Evolutionary conservation across 2,113 vertebrate genomes (phyloP).

Genomic region (Oxygymnocypris stewartii): DNA sequence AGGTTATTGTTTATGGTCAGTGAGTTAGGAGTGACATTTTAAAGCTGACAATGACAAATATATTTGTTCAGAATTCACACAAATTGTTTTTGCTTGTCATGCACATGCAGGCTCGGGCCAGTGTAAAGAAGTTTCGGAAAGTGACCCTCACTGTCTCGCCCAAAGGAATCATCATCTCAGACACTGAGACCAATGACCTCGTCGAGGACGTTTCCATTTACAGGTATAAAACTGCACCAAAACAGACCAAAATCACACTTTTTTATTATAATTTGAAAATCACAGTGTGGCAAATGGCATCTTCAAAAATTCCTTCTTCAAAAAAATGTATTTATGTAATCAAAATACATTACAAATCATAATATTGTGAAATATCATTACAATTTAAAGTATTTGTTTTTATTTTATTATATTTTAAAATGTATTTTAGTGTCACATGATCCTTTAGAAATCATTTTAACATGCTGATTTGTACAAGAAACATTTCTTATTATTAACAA

Average conservation of each 20-base stretch:
- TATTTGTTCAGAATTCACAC: not conserved
- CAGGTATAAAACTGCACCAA: constrained; percentile 43
- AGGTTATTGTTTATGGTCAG: constrained; percentile 5
- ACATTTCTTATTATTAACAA: too few relatives aligned
- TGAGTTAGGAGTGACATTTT: constrained; percentile 18
- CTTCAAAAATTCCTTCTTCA: too few relatives aligned
- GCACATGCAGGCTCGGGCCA: constrained; percentile 78
- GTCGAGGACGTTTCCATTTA: constrained; percentile 86
- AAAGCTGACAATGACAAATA: constrained; percentile 8
- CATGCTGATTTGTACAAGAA: too few relatives aligned
- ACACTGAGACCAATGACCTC: constrained; percentile 82
- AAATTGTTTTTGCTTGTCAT: constrained; percentile 5
- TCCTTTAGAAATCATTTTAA: too few relatives aligned
- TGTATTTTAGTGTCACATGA: too few relatives aligned
- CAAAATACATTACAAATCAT: too few relatives aligned
- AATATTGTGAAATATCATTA: too few relatives aligned
- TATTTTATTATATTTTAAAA: too few relatives aligned
- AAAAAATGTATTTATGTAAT: too few relatives aligned
- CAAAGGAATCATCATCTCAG: constrained; percentile 84
- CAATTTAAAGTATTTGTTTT: too few relatives aligned
- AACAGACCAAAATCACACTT: not conserved
- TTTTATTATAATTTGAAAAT: too few relatives aligned
- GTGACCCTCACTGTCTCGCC: constrained; percentile 87
- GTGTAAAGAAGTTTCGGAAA: constrained; percentile 87
- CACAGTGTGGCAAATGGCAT: too few relatives aligned